Evolutionary conservation across 64 coral and sea anemone species (phyloP).

Genomic region (Cladopsammia gracilis): DNA sequence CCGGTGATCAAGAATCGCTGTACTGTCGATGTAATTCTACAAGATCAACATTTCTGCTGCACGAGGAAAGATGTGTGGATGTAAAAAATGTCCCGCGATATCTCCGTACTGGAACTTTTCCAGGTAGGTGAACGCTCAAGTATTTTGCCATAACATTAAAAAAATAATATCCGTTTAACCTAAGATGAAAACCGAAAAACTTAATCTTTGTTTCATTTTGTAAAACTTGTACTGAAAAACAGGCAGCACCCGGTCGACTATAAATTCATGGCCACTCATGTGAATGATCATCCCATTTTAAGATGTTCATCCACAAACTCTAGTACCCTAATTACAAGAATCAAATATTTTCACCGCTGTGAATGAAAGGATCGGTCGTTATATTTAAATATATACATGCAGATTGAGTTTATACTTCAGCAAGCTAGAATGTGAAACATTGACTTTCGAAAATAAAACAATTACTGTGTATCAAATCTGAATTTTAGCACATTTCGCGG

Average conservation of each 20-base stretch:
- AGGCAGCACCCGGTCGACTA: neutral
- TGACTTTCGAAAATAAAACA: slow-evolving; percentile 3
- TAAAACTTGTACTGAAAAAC: neutral
- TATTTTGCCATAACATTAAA: neutral
- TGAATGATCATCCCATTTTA: too few relatives aligned
- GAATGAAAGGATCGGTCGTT: too few relatives aligned
- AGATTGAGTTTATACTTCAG: too few relatives aligned
- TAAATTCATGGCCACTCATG: too few relatives aligned
- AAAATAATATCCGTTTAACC: neutral
- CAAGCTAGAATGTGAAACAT: neutral
- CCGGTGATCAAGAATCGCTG: neutral
- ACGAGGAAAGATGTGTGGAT: slow-evolving; percentile 9
- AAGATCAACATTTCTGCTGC: slow-evolving; percentile 6
- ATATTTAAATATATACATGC: too few relatives aligned
- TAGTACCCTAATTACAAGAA: too few relatives aligned
- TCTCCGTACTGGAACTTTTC: neutral
- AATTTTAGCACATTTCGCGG: neutral
- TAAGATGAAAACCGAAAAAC: neutral
- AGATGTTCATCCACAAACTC: too few relatives aligned
- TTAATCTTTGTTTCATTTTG: neutral
- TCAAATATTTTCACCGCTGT: too few relatives aligned
- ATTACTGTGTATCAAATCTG: neutral
- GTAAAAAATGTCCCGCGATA: neutral
- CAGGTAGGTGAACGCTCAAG: neutral
- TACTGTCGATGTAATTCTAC: slow-evolving; percentile 31